These are phyloP conservation scores for Mechanitis messenoides DNA, from an alignment of 2,888 invertebrate species.

Conservation along the genomic window DNA sequence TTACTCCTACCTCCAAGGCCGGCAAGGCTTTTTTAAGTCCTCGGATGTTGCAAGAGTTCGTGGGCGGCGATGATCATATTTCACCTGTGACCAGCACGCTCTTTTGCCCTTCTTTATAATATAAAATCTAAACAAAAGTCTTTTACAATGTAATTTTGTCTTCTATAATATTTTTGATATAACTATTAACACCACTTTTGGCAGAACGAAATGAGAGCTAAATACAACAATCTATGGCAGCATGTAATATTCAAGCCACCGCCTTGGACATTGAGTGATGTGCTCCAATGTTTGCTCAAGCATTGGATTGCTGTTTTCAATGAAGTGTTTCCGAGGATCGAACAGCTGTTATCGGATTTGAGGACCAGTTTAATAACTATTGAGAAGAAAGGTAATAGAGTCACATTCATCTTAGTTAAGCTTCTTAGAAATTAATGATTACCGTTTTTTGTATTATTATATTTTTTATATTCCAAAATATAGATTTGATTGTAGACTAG, in stretches of 20 bases:
- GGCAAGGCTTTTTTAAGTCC: too few species aligned
- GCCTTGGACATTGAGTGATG: slow-evolving; percentile 75
- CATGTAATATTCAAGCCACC: slow-evolving; percentile 72
- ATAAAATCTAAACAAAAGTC: too few species aligned
- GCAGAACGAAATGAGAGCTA: slow-evolving; percentile 75
- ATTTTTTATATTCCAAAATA: too few species aligned
- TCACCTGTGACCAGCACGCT: too few species aligned
- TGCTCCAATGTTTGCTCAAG: slow-evolving; percentile 72
- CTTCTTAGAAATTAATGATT: too few species aligned
- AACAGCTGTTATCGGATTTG: slow-evolving; percentile 55
- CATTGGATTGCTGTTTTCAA: slow-evolving; percentile 79
- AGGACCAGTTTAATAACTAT: slow-evolving; percentile 43
- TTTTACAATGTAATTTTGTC: not conserved
- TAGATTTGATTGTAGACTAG: too few species aligned
- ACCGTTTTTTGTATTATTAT: too few species aligned
- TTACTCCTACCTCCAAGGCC: too few species aligned
- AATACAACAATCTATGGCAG: slow-evolving; percentile 73
- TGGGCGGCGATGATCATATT: too few species aligned
- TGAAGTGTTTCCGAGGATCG: slow-evolving; percentile 67
- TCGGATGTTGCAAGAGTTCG: too few species aligned
- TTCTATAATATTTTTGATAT: not conserved
- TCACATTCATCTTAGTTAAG: too few species aligned
- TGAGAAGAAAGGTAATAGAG: slow-evolving; percentile 48
- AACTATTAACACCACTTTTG: slow-evolving; percentile 40
- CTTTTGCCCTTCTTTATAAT: too few species aligned